Evolutionary conservation across 2,888 invertebrate species (phyloP).

Genomic region (Agrilus biguttatus): DNA sequence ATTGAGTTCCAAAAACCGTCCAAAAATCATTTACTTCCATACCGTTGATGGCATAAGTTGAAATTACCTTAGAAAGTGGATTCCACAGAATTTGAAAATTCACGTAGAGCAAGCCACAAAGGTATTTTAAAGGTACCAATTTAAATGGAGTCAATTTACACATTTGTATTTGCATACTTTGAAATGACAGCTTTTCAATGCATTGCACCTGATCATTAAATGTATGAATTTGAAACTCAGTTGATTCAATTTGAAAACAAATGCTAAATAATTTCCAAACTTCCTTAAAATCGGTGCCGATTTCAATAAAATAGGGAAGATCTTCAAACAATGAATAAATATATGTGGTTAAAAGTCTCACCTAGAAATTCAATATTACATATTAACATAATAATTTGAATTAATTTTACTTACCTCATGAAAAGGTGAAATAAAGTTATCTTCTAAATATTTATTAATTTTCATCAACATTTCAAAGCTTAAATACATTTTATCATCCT

Average conservation of each 20-base stretch:
- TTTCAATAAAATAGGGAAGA: conserved; percentile 25
- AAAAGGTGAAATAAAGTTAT: conserved; percentile 52
- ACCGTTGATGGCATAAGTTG: conserved; percentile 50
- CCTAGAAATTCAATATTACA: conserved; percentile 23
- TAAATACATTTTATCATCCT: conserved; percentile 30
- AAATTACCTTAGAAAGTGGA: conserved; percentile 60
- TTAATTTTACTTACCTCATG: conserved; percentile 40
- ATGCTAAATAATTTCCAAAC: conserved; percentile 47
- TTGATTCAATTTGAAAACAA: conserved; percentile 56
- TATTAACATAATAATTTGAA: conserved; percentile 4
- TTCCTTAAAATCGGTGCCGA: conserved; percentile 23
- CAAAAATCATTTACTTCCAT: conserved; percentile 53
- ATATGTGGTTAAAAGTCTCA: conserved; percentile 58
- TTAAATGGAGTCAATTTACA: conserved; percentile 42
- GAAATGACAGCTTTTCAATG: conserved; percentile 57
- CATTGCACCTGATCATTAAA: conserved; percentile 65
- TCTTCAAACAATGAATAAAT: conserved; percentile 55
- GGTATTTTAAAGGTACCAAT: conserved; percentile 56
- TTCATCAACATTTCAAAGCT: conserved; percentile 31
- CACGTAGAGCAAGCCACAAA: conserved; percentile 68
- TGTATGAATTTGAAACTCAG: conserved; percentile 56
- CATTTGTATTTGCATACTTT: conserved; percentile 37
- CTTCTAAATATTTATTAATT: conserved; percentile 39
- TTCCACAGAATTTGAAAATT: conserved; percentile 88
- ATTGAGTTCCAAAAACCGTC: conserved; percentile 47